Percentiles rank a stretch among this genome's conserved stretches.
Conservation (phyloP, 2,888 invertebrate genomes). For the Napeogenes inachia region DNA sequence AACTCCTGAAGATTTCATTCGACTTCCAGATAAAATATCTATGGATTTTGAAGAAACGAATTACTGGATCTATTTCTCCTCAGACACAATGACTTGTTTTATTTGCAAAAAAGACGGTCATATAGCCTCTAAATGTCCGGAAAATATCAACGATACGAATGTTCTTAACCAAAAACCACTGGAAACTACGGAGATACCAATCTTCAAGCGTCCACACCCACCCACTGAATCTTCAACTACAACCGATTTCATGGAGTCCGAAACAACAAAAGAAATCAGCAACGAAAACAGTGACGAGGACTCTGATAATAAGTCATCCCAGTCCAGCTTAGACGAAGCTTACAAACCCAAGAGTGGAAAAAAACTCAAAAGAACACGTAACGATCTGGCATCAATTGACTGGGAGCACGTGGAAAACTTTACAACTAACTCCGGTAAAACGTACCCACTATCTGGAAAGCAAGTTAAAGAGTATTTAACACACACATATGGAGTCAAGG, state of each 20-base stretch:
- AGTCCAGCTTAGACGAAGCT: constrained; percentile 11
- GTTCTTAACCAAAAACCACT: constrained; percentile 3
- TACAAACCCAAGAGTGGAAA: constrained; percentile 14
- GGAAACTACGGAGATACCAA: constrained; percentile 8
- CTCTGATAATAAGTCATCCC: constrained; percentile 8
- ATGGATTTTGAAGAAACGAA: no score
- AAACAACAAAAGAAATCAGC: no score
- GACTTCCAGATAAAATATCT: no score
- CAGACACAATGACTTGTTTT: no score
- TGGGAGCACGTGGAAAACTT: constrained; percentile 10
- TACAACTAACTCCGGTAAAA: constrained; percentile 8
- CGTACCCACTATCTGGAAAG: constrained; percentile 12
- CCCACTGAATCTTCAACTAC: no score
- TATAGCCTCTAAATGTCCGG: no score
- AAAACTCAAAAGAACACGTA: constrained; percentile 9
- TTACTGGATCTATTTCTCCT: no score
- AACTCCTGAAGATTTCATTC: no score
- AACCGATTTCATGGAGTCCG: no score
- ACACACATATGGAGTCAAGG: no score
- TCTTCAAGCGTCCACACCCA: constrained; percentile 7
- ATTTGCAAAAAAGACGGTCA: no score
- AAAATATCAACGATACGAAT: constrained; percentile 1
- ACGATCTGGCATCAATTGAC: constrained; percentile 9
- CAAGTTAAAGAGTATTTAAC: constrained; percentile 8
- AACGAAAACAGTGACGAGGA: constrained; percentile 7